Evolutionary conservation across 2,888 invertebrate species (phyloP).

Genomic region (Unio pictorum): DNA sequence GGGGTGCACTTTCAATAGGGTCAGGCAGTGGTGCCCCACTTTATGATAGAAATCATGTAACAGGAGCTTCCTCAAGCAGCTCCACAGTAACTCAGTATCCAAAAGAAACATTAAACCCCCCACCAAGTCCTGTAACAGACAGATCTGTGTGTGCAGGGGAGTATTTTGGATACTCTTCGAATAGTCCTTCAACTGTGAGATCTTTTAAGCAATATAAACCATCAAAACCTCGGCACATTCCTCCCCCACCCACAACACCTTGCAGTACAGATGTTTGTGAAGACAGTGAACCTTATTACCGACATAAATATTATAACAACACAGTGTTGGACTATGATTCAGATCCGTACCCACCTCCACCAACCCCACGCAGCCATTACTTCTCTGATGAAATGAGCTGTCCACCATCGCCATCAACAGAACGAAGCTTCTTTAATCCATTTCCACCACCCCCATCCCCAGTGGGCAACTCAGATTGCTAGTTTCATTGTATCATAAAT

Average conservation of each 20-base stretch:
- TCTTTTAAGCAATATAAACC: conserved; percentile 78
- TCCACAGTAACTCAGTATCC: conserved; percentile 77
- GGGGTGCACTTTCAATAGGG: conserved; percentile 48
- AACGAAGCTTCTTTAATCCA: conserved; percentile 84
- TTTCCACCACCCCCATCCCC: conserved; percentile 91
- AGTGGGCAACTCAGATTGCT: conserved; percentile 68
- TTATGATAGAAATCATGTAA: conserved; percentile 80
- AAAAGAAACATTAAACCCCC: conserved; percentile 90
- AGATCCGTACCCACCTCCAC: conserved; percentile 84
- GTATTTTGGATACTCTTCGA: conserved; percentile 59
- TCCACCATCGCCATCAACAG: conserved; percentile 78
- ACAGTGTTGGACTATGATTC: conserved; percentile 74
- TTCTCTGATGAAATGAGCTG: conserved; percentile 77
- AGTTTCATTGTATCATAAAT: not conserved
- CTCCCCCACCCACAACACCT: conserved; percentile 91
- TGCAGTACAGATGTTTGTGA: conserved; percentile 95
- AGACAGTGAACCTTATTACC: conserved; percentile 71
- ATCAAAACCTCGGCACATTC: conserved; percentile 76
- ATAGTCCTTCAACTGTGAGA: conserved; percentile 63
- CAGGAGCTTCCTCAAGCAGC: conserved; percentile 79
- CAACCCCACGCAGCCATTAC: conserved; percentile 83
- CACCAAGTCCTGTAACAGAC: conserved; percentile 86
- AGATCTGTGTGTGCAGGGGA: conserved; percentile 66
- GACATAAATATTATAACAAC: conserved; percentile 49
- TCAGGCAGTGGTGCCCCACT: conserved; percentile 52